Conservation (phyloP, 2,113 vertebrate genomes). For the Myxocyprinus asiaticus region DNA sequence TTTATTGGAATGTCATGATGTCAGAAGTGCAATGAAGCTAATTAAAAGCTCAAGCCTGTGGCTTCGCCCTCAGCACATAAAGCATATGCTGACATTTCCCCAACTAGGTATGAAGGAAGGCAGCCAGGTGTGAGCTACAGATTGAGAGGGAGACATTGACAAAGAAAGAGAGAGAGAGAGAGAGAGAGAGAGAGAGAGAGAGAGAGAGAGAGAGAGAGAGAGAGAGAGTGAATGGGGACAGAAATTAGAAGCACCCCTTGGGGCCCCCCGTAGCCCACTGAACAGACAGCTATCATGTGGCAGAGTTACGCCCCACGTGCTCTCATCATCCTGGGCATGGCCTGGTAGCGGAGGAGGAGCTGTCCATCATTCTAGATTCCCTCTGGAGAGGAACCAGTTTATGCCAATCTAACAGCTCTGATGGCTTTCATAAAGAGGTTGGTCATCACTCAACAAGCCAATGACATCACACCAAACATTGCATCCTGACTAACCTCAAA, state of each 20-base stretch:
- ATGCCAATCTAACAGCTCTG: constrained; percentile 15
- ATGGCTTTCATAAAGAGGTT: neutral
- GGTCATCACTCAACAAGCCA: constrained; percentile 4
- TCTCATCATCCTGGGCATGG: constrained; percentile 25
- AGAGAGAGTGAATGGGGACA: constrained; percentile 16
- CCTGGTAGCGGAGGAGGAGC: constrained; percentile 15
- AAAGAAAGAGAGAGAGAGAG: neutral
- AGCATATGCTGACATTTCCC: constrained; percentile 52
- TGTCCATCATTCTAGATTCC: constrained; percentile 40
- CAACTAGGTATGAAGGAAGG: constrained; percentile 42
- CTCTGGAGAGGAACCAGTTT: constrained; percentile 27
- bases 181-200: neutral
- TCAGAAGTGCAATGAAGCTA: constrained; percentile 50
- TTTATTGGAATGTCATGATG: constrained; percentile 41
- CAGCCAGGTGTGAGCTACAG: constrained; percentile 61
- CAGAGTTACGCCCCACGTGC: constrained; percentile 19
- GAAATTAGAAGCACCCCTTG: constrained; percentile 11
- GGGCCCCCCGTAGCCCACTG: constrained; percentile 18
- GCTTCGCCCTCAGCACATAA: constrained; percentile 48
- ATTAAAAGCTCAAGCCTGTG: constrained; percentile 68
- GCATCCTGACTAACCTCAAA: constrained; percentile 14
- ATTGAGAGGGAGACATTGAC: constrained; percentile 7
- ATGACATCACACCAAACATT: constrained; percentile 5
- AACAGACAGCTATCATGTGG: constrained; percentile 42
- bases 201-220: neutral